phyloP scores from a whole-genome alignment of 2,797 vertebrate genomes.

The Ceryle rudis region DNA sequence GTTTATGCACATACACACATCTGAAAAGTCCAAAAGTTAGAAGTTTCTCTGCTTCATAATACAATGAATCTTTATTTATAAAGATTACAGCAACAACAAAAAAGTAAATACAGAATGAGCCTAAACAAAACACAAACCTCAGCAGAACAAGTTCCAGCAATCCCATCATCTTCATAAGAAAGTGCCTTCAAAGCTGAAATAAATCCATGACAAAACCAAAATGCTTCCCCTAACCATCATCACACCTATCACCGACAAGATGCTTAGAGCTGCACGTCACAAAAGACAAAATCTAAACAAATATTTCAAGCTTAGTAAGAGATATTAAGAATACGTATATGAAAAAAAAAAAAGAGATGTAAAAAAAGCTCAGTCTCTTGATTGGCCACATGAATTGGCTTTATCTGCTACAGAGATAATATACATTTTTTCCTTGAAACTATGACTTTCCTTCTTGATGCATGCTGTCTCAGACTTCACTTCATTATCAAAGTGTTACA shows the following conservation, averaged over 20 bases:
- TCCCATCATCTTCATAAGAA: background rate
- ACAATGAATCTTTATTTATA: background rate
- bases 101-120: background rate
- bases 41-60: background rate
- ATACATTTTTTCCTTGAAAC: background rate
- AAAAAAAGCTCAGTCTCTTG: background rate
- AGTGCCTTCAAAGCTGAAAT: background rate
- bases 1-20: background rate
- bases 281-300: background rate
- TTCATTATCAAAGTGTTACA: background rate
- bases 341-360: background rate
- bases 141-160: background rate
- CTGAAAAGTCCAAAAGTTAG: background rate
- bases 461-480: background rate
- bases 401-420: background rate
- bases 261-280: background rate
- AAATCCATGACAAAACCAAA: background rate
- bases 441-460: background rate
- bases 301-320: background rate
- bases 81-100: background rate
- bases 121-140: background rate
- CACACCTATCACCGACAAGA: background rate
- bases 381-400: rapidly evolving
- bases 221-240: background rate
- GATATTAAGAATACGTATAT: background rate